A percentile compares a stretch with the other conserved stretches of the same genome.
Conservation (phyloP, 1,140 invertebrate genomes). For the Drosophila melanogaster region DNA sequence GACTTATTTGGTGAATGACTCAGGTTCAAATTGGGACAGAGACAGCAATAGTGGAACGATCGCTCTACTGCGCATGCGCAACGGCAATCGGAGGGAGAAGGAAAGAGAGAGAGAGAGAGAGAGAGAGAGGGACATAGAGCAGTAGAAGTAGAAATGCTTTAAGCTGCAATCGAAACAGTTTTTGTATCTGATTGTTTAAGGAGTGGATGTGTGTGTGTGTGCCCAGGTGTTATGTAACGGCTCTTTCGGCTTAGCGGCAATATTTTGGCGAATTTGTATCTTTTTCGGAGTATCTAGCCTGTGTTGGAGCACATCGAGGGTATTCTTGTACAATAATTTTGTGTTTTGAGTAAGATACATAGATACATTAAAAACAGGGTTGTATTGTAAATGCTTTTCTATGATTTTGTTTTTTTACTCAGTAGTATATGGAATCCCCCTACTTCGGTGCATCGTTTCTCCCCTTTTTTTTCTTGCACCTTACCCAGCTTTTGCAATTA, state of each 20-base stretch:
- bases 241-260: slow-evolving; percentile 66
- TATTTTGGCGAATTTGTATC: slow-evolving; percentile 48
- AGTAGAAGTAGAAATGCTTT: slow-evolving; percentile 15
- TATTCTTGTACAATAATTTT: background rate
- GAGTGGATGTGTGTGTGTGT: slow-evolving; percentile 13
- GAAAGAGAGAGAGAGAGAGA: slow-evolving; percentile 29
- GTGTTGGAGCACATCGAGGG: background rate
- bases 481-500: slow-evolving; percentile 53
- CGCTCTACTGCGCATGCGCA: slow-evolving; percentile 67
- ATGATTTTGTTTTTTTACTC: no score
- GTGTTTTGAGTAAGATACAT: no score
- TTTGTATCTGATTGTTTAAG: slow-evolving; percentile 35
- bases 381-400: no score
- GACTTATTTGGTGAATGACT: slow-evolving; percentile 66
- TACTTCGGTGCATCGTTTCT: slow-evolving; percentile 1
- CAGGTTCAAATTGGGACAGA: slow-evolving; percentile 29
- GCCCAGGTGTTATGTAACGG: slow-evolving; percentile 72
- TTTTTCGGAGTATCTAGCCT: slow-evolving; percentile 20
- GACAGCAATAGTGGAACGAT: slow-evolving; percentile 9
- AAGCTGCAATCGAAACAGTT: slow-evolving; percentile 64
- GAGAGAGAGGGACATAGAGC: slow-evolving; percentile 26
- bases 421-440: background rate
- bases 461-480: slow-evolving; percentile 29
- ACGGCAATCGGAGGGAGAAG: slow-evolving; percentile 37
- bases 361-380: no score